These are phyloP conservation scores for Xiphophorus maculatus DNA, from an alignment of 2,113 vertebrate species.

Conservation along the genomic window DNA sequence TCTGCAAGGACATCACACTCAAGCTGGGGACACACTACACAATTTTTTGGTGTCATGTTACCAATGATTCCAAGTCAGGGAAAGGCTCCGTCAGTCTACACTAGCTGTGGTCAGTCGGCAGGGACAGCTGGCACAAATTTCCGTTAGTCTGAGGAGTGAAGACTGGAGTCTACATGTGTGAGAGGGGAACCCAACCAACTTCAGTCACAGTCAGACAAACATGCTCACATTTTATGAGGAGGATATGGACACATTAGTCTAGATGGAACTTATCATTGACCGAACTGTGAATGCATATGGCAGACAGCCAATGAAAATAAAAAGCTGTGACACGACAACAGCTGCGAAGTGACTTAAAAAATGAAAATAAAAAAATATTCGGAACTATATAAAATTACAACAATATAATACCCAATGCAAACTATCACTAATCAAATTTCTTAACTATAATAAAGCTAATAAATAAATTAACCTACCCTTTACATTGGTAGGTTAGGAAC, in stretches of 20 bases:
- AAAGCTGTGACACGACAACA: too few relatives aligned
- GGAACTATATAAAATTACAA: too few relatives aligned
- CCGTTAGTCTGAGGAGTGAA: not conserved
- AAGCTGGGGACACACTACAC: not conserved
- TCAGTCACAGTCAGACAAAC: not conserved
- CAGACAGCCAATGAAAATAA: not conserved
- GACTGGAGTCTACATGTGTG: not conserved
- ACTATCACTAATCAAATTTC: too few relatives aligned
- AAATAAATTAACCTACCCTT: too few relatives aligned
- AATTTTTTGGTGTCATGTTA: not conserved
- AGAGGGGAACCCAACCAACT: not conserved
- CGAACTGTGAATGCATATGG: not conserved
- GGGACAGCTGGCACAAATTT: not conserved
- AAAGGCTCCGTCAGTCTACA: not conserved
- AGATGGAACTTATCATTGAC: not conserved
- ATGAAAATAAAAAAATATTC: too few relatives aligned
- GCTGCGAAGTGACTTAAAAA: too few relatives aligned
- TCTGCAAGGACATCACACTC: conserved; percentile 2
- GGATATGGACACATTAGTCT: too few relatives aligned
- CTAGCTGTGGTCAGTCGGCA: not conserved
- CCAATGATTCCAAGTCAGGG: not conserved
- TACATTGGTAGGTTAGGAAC: too few relatives aligned
- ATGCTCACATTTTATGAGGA: too few relatives aligned
- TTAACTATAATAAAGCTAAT: too few relatives aligned
- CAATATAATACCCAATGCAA: too few relatives aligned